A percentile compares a stretch with the other conserved stretches of the same genome.
phyloP scores from a whole-genome alignment of 2,888 invertebrate genomes.

The Noctua janthina region DNA sequence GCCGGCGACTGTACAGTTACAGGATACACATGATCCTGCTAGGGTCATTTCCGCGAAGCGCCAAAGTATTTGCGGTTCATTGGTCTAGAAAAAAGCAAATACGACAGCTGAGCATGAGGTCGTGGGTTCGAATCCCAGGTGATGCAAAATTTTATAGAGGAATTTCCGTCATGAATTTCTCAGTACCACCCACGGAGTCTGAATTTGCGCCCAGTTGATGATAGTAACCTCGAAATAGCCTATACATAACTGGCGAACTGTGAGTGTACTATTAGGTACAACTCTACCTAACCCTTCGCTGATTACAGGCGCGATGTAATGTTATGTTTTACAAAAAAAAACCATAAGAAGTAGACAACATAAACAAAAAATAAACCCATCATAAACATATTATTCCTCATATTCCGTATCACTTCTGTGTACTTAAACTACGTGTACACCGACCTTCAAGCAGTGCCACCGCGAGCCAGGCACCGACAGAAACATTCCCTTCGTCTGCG shows the following conservation, averaged over 20 bases:
- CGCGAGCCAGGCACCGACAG: conserved; percentile 22
- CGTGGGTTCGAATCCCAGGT: background rate
- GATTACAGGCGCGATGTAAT: background rate
- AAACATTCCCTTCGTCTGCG: background rate
- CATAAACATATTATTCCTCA: background rate
- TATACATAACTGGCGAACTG: background rate
- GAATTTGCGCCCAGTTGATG: background rate
- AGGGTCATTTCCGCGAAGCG: background rate
- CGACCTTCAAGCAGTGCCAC: conserved; percentile 25
- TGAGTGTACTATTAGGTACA: background rate
- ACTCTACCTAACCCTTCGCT: background rate
- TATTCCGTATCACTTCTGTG: background rate
- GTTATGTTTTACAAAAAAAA: background rate
- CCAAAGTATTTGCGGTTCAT: background rate
- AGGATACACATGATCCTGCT: background rate
- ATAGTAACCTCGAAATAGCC: background rate
- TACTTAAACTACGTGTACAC: background rate
- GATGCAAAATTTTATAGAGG: background rate
- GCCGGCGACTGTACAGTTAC: background rate
- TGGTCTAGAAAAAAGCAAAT: background rate
- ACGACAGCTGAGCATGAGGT: background rate
- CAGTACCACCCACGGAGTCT: background rate
- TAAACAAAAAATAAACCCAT: background rate
- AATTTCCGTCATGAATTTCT: background rate
- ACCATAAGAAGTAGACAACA: background rate